Evolutionary conservation across 2,797 vertebrate species (phyloP).

Genomic region (Antrozous pallidus): DNA sequence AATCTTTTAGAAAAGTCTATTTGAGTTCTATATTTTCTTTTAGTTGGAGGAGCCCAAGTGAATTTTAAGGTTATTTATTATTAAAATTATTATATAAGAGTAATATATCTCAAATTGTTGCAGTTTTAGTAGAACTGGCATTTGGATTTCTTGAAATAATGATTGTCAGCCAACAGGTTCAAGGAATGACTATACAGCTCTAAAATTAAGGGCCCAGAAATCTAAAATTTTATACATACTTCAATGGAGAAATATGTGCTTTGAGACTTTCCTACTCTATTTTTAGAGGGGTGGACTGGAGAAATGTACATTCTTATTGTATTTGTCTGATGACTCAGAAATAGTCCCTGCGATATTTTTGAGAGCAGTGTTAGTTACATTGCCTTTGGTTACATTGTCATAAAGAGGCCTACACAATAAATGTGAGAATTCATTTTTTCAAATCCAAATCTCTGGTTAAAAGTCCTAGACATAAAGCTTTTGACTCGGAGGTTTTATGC

Average conservation of each 20-base stretch:
- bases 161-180: not conserved
- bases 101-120: not conserved
- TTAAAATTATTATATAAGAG: not conserved
- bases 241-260: not conserved
- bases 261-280: not conserved
- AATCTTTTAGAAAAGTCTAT: not conserved
- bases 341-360: not conserved
- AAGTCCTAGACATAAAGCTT: not conserved
- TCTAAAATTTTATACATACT: not conserved
- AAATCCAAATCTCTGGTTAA: conserved; percentile 30
- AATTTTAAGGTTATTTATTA: not conserved
- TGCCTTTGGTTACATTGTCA: not conserved
- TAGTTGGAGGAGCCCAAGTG: not conserved
- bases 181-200: not conserved
- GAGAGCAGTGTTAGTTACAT: not conserved
- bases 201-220: not conserved
- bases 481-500: not conserved
- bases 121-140: not conserved
- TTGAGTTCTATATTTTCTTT: not conserved
- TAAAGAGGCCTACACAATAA: not conserved
- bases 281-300: not conserved
- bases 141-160: conserved; percentile 5
- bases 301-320: not conserved
- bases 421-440: not conserved
- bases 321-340: not conserved